These are phyloP conservation scores for Agapornis canus DNA, from an alignment of 2,797 vertebrate species.

Conservation along the genomic window DNA sequence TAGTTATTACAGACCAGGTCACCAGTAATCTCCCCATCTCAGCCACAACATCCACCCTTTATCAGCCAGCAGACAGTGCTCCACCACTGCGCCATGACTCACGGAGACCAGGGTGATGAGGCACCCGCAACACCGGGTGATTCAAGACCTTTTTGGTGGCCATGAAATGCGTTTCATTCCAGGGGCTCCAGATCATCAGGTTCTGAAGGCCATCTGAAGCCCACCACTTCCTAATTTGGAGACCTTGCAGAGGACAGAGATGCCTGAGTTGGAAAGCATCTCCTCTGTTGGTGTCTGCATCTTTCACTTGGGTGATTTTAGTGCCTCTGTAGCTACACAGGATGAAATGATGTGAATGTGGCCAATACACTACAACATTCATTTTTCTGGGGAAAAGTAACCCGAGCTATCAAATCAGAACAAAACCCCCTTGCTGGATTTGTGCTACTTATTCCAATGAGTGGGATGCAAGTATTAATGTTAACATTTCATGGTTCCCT, in stretches of 20 bases:
- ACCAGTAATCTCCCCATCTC: neutral
- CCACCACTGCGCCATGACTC: neutral
- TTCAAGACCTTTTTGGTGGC: neutral
- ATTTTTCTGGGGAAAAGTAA: neutral
- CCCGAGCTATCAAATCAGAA: neutral
- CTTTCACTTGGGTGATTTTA: neutral
- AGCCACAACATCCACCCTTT: neutral
- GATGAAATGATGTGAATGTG: neutral
- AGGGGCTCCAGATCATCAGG: neutral
- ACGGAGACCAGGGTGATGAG: neutral
- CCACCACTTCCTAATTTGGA: slow-evolving; percentile 48
- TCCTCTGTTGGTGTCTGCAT: neutral
- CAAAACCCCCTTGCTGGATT: neutral
- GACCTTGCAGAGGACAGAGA: neutral
- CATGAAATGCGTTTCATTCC: slow-evolving; percentile 1
- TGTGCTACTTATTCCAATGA: neutral
- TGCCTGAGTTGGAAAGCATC: neutral
- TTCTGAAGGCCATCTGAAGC: neutral
- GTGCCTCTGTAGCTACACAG: neutral
- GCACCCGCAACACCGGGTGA: neutral
- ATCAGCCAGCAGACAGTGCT: neutral
- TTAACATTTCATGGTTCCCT: neutral
- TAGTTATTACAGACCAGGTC: neutral
- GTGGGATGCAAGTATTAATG: neutral
- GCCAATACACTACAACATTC: neutral